Evolutionary conservation across 2,113 vertebrate species (phyloP).

Genomic region (Chaetodon auriga): DNA sequence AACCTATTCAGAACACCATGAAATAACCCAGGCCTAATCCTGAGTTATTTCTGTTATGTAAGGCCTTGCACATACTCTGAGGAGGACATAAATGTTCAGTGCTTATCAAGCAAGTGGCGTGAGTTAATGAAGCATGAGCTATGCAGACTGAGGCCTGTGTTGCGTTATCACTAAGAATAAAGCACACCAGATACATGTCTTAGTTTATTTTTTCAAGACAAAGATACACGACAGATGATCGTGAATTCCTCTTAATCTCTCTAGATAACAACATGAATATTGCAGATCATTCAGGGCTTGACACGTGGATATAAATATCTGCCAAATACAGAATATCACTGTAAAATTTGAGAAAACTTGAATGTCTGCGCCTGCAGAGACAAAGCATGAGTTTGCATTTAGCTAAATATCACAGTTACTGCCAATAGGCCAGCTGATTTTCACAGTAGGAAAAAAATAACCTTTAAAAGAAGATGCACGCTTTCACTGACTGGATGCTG

Average conservation of each 20-base stretch:
- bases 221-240: background rate
- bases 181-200: background rate
- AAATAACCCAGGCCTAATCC: slow-evolving; percentile 7
- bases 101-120: background rate
- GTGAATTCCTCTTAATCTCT: background rate
- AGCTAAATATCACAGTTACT: background rate
- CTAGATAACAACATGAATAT: background rate
- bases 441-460: background rate
- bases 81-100: slow-evolving; percentile 11
- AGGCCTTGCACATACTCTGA: slow-evolving; percentile 16
- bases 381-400: background rate
- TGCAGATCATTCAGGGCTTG: background rate
- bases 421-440: background rate
- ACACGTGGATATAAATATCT: background rate
- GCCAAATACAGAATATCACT: background rate
- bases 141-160: background rate
- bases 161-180: background rate
- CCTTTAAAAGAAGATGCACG: too few species aligned
- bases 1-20: background rate
- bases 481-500: too few species aligned
- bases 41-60: slow-evolving; percentile 20
- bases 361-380: background rate
- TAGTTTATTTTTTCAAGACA: slow-evolving; percentile 23
- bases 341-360: background rate
- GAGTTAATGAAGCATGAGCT: background rate